Conservation (phyloP, 2,113 vertebrate species). For the Pitta sordida region DNA sequence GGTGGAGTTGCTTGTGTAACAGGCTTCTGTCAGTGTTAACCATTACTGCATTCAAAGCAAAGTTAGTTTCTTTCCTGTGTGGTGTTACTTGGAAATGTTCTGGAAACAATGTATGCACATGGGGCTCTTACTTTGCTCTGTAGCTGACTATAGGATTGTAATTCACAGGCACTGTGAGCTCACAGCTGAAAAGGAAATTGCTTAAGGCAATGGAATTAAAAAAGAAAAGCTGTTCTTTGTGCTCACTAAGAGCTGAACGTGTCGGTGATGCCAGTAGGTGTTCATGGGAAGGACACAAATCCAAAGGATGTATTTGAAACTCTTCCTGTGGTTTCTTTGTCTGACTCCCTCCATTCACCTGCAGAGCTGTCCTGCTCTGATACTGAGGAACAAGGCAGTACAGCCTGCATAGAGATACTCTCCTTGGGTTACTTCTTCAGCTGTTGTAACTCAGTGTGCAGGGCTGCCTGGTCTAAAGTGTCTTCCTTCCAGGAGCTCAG, state of each 20-base stretch:
- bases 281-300: neutral
- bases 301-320: neutral
- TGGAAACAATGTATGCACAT: neutral
- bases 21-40: too few relatives aligned
- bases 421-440: neutral
- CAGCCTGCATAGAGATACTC: neutral
- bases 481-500: neutral
- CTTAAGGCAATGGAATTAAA: neutral
- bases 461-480: neutral
- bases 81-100: neutral
- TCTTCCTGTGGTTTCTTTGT: neutral
- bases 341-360: fast-evolving
- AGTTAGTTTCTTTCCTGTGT: neutral
- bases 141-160: neutral
- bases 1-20: too few relatives aligned
- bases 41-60: too few relatives aligned
- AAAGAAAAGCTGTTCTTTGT: neutral
- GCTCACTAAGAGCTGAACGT: neutral
- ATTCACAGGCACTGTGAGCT: neutral
- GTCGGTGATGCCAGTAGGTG: neutral
- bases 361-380: neutral
- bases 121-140: neutral
- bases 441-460: neutral
- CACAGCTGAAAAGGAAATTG: neutral
- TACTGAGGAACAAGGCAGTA: neutral